phyloP scores from a whole-genome alignment of 2,888 invertebrate species.

The Andrena dorsata region DNA sequence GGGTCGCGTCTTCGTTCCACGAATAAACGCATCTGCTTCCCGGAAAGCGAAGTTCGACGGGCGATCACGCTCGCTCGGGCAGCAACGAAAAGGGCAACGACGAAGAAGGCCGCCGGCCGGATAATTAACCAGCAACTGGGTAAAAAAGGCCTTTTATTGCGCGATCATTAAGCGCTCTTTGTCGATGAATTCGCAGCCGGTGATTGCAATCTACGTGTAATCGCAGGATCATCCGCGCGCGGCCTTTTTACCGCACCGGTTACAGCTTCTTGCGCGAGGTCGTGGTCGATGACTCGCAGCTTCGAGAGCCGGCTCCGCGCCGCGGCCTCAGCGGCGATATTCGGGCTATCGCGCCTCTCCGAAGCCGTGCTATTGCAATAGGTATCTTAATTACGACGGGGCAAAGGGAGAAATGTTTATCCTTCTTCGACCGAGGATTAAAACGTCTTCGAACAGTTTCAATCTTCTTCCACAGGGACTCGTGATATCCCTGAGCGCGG shows the following conservation, averaged over 20 bases:
- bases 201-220: slow-evolving; percentile 61
- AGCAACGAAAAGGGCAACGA: slow-evolving; percentile 17
- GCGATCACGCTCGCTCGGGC: not conserved
- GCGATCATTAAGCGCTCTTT: slow-evolving; percentile 64
- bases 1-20: not conserved
- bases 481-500: too few species aligned
- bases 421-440: not conserved
- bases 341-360: slow-evolving; percentile 9
- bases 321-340: slow-evolving; percentile 4
- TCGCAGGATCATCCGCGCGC: slow-evolving; percentile 57
- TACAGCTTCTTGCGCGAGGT: slow-evolving; percentile 58
- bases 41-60: slow-evolving; percentile 42
- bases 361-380: not conserved
- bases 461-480: too few species aligned
- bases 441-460: not conserved
- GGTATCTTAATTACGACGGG: slow-evolving; percentile 3
- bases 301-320: slow-evolving; percentile 14
- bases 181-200: slow-evolving; percentile 59
- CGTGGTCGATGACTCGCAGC: slow-evolving; percentile 61
- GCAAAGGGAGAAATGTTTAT: not conserved
- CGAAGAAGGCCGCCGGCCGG: slow-evolving; percentile 41
- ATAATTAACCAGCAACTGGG: slow-evolving; percentile 61
- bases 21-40: slow-evolving; percentile 49
- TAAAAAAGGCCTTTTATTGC: slow-evolving; percentile 58
- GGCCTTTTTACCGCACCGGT: slow-evolving; percentile 43